Percentiles rank a stretch among this genome's conserved stretches.
Conservation (phyloP, 1,140 invertebrate genomes). For the Calosoma granatense region DNA sequence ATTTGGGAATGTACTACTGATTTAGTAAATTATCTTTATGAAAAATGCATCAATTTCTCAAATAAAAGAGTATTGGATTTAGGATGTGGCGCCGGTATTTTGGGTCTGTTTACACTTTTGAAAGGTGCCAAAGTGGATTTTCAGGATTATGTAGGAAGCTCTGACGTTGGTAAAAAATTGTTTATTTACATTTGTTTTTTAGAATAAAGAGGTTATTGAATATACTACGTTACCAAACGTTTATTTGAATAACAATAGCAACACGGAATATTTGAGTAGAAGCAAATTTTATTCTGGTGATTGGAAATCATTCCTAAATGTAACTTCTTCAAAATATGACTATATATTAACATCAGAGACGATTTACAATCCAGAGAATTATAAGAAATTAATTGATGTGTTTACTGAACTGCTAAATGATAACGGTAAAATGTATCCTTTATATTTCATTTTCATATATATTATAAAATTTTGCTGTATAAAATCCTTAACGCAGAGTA, state of each 20-base stretch:
- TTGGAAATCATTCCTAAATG: slow-evolving; percentile 55
- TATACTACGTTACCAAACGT: slow-evolving; percentile 70
- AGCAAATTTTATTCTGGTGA: slow-evolving; percentile 71
- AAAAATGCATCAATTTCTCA: slow-evolving; percentile 35
- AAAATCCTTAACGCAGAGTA: slow-evolving; percentile 16
- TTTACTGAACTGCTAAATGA: slow-evolving; percentile 56
- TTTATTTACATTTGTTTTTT: slow-evolving; percentile 29
- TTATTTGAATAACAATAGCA: slow-evolving; percentile 49
- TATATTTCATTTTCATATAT: slow-evolving; percentile 13
- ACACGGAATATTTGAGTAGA: slow-evolving; percentile 29
- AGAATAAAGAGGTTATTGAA: slow-evolving; percentile 70
- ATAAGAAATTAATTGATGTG: slow-evolving; percentile 60
- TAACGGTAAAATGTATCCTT: slow-evolving; percentile 49
- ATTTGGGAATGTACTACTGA: slow-evolving; percentile 84
- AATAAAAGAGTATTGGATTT: slow-evolving; percentile 61
- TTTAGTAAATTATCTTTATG: slow-evolving; percentile 51
- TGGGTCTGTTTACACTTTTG: slow-evolving; percentile 61
- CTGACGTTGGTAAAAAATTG: background rate
- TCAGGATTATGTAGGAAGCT: slow-evolving; percentile 78
- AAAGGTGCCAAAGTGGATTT: slow-evolving; percentile 63
- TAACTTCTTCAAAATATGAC: slow-evolving; percentile 56
- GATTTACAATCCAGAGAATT: slow-evolving; percentile 76
- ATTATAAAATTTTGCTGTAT: too few relatives aligned
- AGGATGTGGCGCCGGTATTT: slow-evolving; percentile 75
- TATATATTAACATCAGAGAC: slow-evolving; percentile 82